Conservation (phyloP, 1,140 invertebrate species). For the Orchestia grillus region DNA sequence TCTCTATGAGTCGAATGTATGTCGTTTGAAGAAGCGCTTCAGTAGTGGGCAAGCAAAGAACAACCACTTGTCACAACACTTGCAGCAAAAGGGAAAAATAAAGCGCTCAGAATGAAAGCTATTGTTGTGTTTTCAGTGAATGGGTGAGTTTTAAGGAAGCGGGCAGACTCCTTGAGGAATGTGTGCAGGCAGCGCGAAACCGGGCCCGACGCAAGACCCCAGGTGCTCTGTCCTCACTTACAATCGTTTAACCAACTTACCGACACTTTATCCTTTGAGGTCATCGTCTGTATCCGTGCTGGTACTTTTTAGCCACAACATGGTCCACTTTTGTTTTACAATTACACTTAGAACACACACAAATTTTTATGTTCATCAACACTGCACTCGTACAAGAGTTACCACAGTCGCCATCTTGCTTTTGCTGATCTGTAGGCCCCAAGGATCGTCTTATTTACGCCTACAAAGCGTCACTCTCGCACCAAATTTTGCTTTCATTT, state of each 20-base stretch:
- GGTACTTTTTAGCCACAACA: slow-evolving; percentile 42
- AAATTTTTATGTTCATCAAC: slow-evolving; percentile 8
- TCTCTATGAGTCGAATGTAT: background rate
- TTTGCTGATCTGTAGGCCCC: slow-evolving; percentile 55
- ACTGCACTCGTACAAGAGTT: slow-evolving; percentile 31
- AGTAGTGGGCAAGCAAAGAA: background rate
- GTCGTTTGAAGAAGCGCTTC: background rate
- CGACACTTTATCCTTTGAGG: slow-evolving; percentile 48
- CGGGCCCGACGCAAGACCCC: slow-evolving; percentile 9
- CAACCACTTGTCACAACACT: background rate
- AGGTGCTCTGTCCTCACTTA: slow-evolving; percentile 1
- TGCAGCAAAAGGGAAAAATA: background rate
- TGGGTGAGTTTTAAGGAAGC: slow-evolving; percentile 37
- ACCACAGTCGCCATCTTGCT: slow-evolving; percentile 38
- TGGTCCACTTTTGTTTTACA: background rate
- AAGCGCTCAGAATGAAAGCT: background rate
- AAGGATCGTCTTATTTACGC: slow-evolving; percentile 21
- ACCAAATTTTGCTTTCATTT: background rate
- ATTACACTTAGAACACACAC: slow-evolving; percentile 26
- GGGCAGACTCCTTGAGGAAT: slow-evolving; percentile 39
- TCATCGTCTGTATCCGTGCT: slow-evolving; percentile 18
- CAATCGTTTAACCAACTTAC: background rate
- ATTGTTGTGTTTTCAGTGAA: background rate
- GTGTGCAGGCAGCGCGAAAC: background rate
- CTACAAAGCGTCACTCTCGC: background rate